phyloP scores from a whole-genome alignment of 2,888 invertebrate genomes.

The Noctua janthina region DNA sequence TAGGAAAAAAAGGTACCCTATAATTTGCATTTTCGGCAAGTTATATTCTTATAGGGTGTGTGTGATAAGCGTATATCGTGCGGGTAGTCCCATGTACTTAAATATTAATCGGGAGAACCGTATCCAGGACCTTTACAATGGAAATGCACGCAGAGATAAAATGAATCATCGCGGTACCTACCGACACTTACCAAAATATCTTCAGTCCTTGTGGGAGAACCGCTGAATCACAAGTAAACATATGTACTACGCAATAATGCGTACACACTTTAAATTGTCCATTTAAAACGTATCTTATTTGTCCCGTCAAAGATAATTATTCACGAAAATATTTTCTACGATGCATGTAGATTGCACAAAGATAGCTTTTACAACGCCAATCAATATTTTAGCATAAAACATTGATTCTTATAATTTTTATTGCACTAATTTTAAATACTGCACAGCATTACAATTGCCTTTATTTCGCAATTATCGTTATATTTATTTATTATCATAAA shows the following conservation, averaged over 20 bases:
- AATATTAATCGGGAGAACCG: slow-evolving; percentile 41
- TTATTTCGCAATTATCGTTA: slow-evolving; percentile 83
- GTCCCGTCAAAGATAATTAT: slow-evolving; percentile 83
- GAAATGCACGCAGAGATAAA: slow-evolving; percentile 72
- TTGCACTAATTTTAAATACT: slow-evolving; percentile 85
- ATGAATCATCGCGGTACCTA: slow-evolving; percentile 84
- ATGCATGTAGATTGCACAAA: slow-evolving; percentile 89
- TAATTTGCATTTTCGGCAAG: slow-evolving; percentile 34
- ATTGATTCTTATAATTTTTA: slow-evolving; percentile 77
- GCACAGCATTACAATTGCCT: slow-evolving; percentile 79
- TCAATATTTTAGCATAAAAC: slow-evolving; percentile 76
- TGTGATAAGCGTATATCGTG: slow-evolving; percentile 1
- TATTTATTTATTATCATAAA: slow-evolving; percentile 88
- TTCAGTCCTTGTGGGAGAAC: slow-evolving; percentile 74
- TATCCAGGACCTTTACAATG: slow-evolving; percentile 61
- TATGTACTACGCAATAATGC: slow-evolving; percentile 80
- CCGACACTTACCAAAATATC: slow-evolving; percentile 85
- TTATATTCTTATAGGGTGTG: not conserved
- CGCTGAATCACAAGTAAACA: slow-evolving; percentile 76
- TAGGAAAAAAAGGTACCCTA: slow-evolving; percentile 9
- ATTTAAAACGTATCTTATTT: slow-evolving; percentile 79
- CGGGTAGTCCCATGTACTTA: slow-evolving; percentile 22
- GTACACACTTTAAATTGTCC: slow-evolving; percentile 79
- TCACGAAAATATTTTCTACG: slow-evolving; percentile 86
- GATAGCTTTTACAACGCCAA: slow-evolving; percentile 78